Evolutionary conservation across 2,888 invertebrate species (phyloP).

Genomic region (Altica lythri): DNA sequence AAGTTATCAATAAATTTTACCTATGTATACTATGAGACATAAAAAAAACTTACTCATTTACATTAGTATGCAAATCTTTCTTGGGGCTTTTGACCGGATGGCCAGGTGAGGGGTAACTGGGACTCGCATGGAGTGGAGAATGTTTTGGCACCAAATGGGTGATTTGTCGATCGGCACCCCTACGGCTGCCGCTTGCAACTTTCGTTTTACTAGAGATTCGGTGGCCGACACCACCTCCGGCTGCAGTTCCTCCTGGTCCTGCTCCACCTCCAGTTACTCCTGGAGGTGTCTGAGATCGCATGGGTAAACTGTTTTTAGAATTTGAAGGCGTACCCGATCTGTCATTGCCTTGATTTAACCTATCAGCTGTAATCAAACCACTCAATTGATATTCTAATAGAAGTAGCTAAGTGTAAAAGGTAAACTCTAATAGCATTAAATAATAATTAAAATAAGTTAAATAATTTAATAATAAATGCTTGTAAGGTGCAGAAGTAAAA

Average conservation of each 20-base stretch:
- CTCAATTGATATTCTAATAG: too few species aligned
- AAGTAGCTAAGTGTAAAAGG: too few species aligned
- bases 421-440: too few species aligned
- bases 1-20: too few species aligned
- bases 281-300: conserved; percentile 52
- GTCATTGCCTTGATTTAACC: conserved; percentile 39
- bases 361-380: conserved; percentile 32
- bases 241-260: conserved; percentile 28
- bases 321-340: conserved; percentile 33
- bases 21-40: not conserved
- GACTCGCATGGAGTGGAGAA: conserved; percentile 65
- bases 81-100: conserved; percentile 51
- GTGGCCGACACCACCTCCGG: conserved; percentile 46
- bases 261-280: conserved; percentile 32
- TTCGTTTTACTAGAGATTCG: conserved; percentile 55
- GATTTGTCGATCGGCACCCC: conserved; percentile 51
- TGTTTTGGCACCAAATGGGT: conserved; percentile 62
- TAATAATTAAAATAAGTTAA: too few species aligned
- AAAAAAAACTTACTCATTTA: conserved; percentile 35
- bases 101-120: conserved; percentile 53
- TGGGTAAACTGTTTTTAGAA: conserved; percentile 32
- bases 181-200: conserved; percentile 52
- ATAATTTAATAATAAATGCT: too few species aligned
- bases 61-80: conserved; percentile 51
- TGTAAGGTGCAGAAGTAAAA: too few species aligned